Percentiles rank a stretch among this genome's conserved stretches.
Evolutionary conservation across 2,113 vertebrate species (phyloP).

Genomic region (Cnemophilus loriae): DNA sequence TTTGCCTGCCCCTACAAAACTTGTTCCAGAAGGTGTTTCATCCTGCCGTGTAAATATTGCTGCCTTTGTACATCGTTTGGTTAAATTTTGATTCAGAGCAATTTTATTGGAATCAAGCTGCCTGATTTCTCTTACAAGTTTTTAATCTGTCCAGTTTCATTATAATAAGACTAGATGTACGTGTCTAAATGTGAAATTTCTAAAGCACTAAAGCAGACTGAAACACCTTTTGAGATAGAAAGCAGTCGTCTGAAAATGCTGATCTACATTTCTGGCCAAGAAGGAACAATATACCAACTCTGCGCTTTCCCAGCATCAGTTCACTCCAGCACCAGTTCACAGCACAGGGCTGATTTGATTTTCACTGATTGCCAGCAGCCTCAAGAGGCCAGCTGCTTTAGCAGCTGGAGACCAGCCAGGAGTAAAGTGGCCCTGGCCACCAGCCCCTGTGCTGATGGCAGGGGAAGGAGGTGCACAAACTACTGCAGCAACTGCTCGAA

Average conservation of each 20-base stretch:
- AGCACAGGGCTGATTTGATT: constrained; percentile 23
- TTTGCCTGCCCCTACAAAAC: neutral
- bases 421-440: constrained; percentile 26
- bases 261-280: neutral
- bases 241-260: neutral
- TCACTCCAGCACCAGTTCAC: neutral
- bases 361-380: neutral
- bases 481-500: neutral
- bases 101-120: neutral
- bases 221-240: neutral
- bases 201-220: neutral
- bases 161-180: neutral
- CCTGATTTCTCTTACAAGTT: neutral
- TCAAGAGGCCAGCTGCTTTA: neutral
- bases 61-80: neutral
- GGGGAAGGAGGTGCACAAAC: neutral
- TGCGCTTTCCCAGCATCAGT: constrained; percentile 6
- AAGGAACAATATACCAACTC: neutral
- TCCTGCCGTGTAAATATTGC: neutral
- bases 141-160: neutral
- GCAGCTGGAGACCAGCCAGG: constrained; percentile 24
- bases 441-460: neutral
- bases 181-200: neutral
- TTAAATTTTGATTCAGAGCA: neutral
- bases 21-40: neutral